Evolutionary conservation across 2,797 vertebrate species (phyloP).

Genomic region (Pampus argenteus): DNA sequence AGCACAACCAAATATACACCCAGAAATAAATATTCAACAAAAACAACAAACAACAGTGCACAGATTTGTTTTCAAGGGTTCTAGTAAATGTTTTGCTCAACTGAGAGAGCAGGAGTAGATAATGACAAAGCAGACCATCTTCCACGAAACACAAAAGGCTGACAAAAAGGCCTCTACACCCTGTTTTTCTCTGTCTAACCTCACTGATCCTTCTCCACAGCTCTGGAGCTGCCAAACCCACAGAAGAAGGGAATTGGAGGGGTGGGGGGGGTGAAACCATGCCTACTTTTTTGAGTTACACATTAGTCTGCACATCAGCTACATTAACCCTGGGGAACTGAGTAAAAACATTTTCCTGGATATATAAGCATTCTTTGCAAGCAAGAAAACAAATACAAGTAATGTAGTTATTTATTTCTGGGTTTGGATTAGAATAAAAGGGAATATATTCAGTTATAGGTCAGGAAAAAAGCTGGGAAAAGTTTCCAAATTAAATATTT

Average conservation of each 20-base stretch:
- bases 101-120: constrained; percentile 34
- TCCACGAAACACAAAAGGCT: constrained; percentile 36
- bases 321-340: constrained; percentile 37
- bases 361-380: constrained; percentile 49
- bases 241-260: constrained; percentile 26
- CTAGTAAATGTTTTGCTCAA: constrained; percentile 32
- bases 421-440: constrained; percentile 24
- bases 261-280: constrained; percentile 32
- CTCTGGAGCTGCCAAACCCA: constrained; percentile 63
- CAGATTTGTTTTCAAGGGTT: constrained; percentile 22
- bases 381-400: constrained; percentile 41
- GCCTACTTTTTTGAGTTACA: constrained; percentile 57
- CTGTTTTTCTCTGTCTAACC: constrained; percentile 35
- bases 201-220: constrained; percentile 46
- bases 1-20: constrained; percentile 7
- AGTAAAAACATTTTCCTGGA: constrained; percentile 28
- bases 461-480: constrained; percentile 19
- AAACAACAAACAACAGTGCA: constrained; percentile 29
- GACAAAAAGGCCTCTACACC: constrained; percentile 40
- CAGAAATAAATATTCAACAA: constrained; percentile 35
- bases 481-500: constrained; percentile 24
- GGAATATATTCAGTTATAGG: constrained; percentile 21
- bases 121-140: constrained; percentile 45
- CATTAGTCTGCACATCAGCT: constrained; percentile 48
- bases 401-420: constrained; percentile 38